phyloP scores from a whole-genome alignment of 1,140 invertebrate species.

The Drosophila gunungcola region DNA sequence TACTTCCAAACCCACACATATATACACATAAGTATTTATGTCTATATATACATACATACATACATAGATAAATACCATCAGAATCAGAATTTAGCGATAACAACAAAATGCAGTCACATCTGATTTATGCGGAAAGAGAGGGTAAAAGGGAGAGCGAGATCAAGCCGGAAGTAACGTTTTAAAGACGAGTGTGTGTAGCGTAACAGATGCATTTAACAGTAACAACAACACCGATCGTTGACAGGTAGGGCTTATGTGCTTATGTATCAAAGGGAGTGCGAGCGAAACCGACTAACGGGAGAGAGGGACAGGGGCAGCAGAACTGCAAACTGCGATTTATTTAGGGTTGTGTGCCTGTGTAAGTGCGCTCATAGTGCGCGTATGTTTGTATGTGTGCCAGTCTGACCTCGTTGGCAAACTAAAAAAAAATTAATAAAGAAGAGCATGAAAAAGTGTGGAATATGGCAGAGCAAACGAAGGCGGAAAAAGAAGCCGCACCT shows the following conservation, averaged over 20 bases:
- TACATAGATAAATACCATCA: background rate
- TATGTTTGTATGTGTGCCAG: slow-evolving; percentile 29
- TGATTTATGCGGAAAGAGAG: slow-evolving; percentile 22
- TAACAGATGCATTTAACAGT: slow-evolving; percentile 39
- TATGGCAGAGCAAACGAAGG: slow-evolving; percentile 26
- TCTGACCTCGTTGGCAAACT: slow-evolving; percentile 62
- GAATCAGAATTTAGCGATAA: slow-evolving; percentile 37
- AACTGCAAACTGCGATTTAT: slow-evolving; percentile 56
- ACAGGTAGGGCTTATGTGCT: slow-evolving; percentile 34
- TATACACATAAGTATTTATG: no score
- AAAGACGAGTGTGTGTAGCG: slow-evolving; percentile 16
- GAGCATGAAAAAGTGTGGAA: slow-evolving; percentile 36
- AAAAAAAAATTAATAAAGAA: slow-evolving; percentile 38
- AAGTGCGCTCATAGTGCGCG: slow-evolving; percentile 17
- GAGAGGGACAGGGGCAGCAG: slow-evolving; percentile 1
- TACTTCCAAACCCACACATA: slow-evolving; percentile 1
- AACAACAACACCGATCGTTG: slow-evolving; percentile 32
- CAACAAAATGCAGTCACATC: slow-evolving; percentile 40
- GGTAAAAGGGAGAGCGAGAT: slow-evolving; percentile 10
- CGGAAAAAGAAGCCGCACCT: slow-evolving; percentile 65
- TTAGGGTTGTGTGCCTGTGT: slow-evolving; percentile 25
- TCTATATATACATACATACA: background rate
- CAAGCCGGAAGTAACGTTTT: slow-evolving; percentile 51
- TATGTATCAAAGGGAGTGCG: slow-evolving; percentile 4
- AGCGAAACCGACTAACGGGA: background rate